A percentile compares a stretch with the other conserved stretches of the same genome.
These are phyloP conservation scores for Chrysomallon squamiferum DNA, from an alignment of 1,140 invertebrate species.

Conservation along the genomic window DNA sequence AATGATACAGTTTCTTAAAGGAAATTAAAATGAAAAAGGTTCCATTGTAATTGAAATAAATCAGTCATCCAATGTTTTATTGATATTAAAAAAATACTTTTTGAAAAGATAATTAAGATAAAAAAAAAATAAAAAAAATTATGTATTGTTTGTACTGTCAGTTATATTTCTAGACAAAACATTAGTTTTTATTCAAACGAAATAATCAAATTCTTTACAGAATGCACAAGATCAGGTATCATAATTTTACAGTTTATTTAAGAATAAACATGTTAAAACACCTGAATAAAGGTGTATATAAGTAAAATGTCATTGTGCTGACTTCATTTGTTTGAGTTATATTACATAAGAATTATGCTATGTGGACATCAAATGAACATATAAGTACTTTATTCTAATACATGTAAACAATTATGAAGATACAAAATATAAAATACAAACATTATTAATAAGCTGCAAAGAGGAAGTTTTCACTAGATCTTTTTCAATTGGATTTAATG, in stretches of 20 bases:
- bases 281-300: background rate
- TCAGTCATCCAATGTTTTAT: background rate
- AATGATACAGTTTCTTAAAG: background rate
- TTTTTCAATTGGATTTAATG: slow-evolving; percentile 84
- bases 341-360: background rate
- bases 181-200: no score
- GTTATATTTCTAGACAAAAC: no score
- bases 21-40: background rate
- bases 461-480: slow-evolving; percentile 76
- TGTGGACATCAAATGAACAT: background rate
- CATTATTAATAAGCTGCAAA: slow-evolving; percentile 43
- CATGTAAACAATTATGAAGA: background rate
- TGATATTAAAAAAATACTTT: no score
- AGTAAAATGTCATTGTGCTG: background rate
- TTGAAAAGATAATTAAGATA: no score
- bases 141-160: no score
- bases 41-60: background rate
- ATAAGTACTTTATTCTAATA: background rate
- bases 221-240: no score
- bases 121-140: no score
- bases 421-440: slow-evolving; percentile 19
- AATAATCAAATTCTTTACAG: no score
- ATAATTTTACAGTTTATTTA: background rate
- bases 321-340: background rate
- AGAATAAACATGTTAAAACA: background rate